These are phyloP conservation scores for Bovichtus variegatus DNA, from an alignment of 2,797 vertebrate species.

Conservation along the genomic window DNA sequence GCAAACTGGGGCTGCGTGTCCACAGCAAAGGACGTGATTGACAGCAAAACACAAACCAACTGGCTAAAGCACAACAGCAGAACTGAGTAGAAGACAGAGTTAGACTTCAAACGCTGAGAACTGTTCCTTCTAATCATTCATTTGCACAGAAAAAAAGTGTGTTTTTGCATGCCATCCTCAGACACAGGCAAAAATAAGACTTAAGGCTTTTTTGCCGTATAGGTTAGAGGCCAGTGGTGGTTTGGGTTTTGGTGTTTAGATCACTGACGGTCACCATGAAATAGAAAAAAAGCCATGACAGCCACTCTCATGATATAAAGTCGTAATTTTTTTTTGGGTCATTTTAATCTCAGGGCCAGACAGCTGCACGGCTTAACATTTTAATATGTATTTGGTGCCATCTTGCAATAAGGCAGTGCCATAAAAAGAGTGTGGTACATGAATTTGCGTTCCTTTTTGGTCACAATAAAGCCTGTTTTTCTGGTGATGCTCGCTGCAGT, in stretches of 20 bases:
- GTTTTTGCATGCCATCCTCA: constrained; percentile 30
- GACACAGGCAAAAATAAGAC: constrained; percentile 41
- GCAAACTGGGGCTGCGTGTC: constrained; percentile 12
- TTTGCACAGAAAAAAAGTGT: constrained; percentile 34
- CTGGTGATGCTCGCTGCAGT: constrained; percentile 47
- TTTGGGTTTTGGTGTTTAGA: constrained; percentile 56
- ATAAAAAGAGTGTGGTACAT: constrained; percentile 50
- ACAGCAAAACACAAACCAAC: constrained; percentile 16
- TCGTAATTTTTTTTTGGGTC: constrained; percentile 43
- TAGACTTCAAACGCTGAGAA: constrained; percentile 39
- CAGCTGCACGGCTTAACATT: constrained; percentile 50
- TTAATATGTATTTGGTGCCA: constrained; percentile 61
- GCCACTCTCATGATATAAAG: constrained; percentile 31
- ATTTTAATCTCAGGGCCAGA: constrained; percentile 60
- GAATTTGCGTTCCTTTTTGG: constrained; percentile 43
- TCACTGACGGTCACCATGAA: constrained; percentile 25
- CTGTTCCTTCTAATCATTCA: constrained; percentile 53
- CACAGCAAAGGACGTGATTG: not conserved
- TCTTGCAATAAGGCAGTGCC: constrained; percentile 55
- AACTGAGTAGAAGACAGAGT: not conserved
- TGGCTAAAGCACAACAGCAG: constrained; percentile 3
- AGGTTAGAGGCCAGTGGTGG: constrained; percentile 50
- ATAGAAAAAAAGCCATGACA: constrained; percentile 21
- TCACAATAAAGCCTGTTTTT: constrained; percentile 53
- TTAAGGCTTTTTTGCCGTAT: constrained; percentile 18